phyloP scores from a whole-genome alignment of 2,113 vertebrate genomes.

The Clarias magur region DNA sequence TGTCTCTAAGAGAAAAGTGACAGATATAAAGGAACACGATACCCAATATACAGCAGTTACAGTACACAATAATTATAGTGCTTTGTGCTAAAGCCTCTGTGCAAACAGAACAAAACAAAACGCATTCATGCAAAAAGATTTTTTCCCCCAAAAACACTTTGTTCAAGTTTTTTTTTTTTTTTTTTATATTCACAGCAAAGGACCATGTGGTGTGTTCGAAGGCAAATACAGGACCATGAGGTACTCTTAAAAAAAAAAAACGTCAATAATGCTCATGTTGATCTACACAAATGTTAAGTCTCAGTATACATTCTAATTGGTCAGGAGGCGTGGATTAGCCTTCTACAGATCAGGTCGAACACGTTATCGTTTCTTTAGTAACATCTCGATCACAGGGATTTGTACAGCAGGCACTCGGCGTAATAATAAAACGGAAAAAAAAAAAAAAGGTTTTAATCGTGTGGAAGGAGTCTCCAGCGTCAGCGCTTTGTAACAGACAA shows the following conservation, averaged over 20 bases:
- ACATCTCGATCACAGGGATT: not conserved
- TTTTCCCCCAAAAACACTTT: no score
- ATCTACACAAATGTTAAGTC: not conserved
- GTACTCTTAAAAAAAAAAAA: conserved; percentile 6
- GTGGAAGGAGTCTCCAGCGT: conserved; percentile 5
- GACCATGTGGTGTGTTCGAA: conserved; percentile 33
- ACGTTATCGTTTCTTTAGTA: not conserved
- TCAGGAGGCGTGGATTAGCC: not conserved
- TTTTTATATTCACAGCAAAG: conserved; percentile 43
- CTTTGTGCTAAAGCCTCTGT: not conserved
- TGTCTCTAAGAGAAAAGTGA: not conserved
- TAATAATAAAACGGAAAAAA: not conserved
- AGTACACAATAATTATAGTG: not conserved
- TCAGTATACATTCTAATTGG: not conserved
- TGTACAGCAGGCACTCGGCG: not conserved
- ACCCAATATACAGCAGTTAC: no score
- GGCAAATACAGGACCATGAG: conserved; percentile 17
- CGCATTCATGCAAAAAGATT: not conserved
- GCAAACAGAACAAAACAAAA: not conserved
- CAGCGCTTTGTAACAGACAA: not conserved
- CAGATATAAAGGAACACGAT: not conserved
- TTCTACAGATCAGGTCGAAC: not conserved
- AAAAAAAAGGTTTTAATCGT: not conserved
- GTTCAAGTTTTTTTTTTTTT: not conserved
- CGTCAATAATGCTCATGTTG: not conserved